phyloP scores from a whole-genome alignment of 2,888 invertebrate genomes.

The Lasioglossum lativentre region DNA sequence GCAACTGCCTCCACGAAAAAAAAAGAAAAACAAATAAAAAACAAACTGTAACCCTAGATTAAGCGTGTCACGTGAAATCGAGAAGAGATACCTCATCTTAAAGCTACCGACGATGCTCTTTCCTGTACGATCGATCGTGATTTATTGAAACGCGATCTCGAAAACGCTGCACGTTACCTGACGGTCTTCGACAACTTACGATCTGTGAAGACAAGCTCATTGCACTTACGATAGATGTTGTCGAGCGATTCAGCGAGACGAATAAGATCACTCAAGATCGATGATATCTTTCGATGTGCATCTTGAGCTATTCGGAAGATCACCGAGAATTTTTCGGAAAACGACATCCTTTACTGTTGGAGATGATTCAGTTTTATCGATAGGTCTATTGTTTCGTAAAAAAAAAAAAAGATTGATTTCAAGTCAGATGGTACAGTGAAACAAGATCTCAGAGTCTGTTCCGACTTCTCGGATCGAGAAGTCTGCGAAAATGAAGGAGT shows the following conservation, averaged over 20 bases:
- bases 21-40: background rate
- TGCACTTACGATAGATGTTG: background rate
- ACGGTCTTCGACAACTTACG: conserved; percentile 22
- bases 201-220: background rate
- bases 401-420: background rate
- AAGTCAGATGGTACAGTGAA: background rate
- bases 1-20: conserved; percentile 80
- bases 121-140: conserved; percentile 34
- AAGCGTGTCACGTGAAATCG: conserved; percentile 63
- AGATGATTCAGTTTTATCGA: background rate
- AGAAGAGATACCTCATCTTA: conserved; percentile 37
- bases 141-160: conserved; percentile 14
- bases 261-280: conserved; percentile 12
- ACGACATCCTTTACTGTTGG: conserved; percentile 18
- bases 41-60: conserved; percentile 73
- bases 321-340: background rate
- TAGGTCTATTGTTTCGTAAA: background rate
- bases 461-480: background rate
- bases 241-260: background rate
- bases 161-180: conserved; percentile 36
- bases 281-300: background rate
- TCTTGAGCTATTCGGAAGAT: conserved; percentile 1
- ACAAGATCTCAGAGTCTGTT: background rate
- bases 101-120: conserved; percentile 28
- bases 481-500: background rate